These are phyloP conservation scores for Ormyrus thymus DNA, from an alignment of 2,888 invertebrate species.

Conservation along the genomic window DNA sequence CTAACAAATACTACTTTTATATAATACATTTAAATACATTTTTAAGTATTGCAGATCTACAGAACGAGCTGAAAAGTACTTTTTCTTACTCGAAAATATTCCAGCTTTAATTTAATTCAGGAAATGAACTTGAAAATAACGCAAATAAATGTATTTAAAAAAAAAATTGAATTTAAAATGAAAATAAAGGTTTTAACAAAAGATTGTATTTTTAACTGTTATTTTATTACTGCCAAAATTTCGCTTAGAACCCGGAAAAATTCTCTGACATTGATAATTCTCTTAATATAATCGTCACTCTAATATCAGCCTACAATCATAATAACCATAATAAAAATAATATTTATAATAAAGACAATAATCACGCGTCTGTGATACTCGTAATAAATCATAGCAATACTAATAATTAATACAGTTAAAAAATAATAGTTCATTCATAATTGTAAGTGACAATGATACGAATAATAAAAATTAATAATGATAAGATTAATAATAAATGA, in stretches of 20 bases:
- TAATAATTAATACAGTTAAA: slow-evolving; percentile 50
- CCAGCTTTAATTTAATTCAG: no score
- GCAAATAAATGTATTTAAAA: background rate
- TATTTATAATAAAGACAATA: slow-evolving; percentile 60
- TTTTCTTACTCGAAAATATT: no score
- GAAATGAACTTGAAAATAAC: no score
- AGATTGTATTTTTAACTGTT: slow-evolving; percentile 49
- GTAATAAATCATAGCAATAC: slow-evolving; percentile 58
- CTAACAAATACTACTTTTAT: background rate
- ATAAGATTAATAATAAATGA: slow-evolving; percentile 21
- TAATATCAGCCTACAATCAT: slow-evolving; percentile 54
- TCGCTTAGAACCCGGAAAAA: slow-evolving; percentile 73
- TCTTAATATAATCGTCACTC: slow-evolving; percentile 57
- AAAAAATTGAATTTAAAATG: slow-evolving; percentile 1
- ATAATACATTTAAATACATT: background rate
- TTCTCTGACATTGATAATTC: slow-evolving; percentile 71
- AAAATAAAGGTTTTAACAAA: slow-evolving; percentile 34
- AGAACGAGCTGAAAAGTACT: background rate
- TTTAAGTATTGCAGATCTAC: background rate
- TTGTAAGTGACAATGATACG: slow-evolving; percentile 37
- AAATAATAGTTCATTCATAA: slow-evolving; percentile 36
- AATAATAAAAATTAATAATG: slow-evolving; percentile 21
- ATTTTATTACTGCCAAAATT: slow-evolving; percentile 72
- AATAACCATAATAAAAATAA: slow-evolving; percentile 58
- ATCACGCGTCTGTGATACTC: slow-evolving; percentile 30